Conservation (phyloP, 2,888 invertebrate species). For the Villa cingulata region DNA sequence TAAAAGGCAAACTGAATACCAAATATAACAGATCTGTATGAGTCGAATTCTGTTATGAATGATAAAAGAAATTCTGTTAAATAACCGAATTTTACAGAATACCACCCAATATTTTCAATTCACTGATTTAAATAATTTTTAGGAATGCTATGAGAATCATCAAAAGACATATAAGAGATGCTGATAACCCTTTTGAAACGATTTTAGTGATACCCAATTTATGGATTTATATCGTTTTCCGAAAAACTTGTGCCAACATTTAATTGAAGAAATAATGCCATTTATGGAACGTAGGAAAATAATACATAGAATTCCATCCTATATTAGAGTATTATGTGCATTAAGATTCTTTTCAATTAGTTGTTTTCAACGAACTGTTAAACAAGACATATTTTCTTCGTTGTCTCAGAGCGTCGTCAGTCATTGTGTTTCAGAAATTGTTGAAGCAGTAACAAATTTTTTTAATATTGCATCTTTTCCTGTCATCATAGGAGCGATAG, state of each 20-base stretch:
- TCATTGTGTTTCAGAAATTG: conserved; percentile 1
- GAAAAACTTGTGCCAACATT: conserved; percentile 2
- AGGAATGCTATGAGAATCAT: background rate
- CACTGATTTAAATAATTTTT: no score
- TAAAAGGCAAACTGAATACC: no score
- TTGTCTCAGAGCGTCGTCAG: background rate
- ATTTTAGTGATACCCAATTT: conserved; percentile 1
- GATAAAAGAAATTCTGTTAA: no score
- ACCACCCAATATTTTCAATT: no score
- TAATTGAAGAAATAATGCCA: background rate
- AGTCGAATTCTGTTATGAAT: no score
- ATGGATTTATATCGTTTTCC: conserved; percentile 6
- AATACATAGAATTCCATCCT: background rate
- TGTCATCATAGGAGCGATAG: no score
- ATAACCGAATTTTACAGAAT: no score
- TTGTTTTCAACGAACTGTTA: conserved; percentile 4
- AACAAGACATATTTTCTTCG: background rate
- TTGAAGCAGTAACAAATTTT: background rate
- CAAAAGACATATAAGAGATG: background rate
- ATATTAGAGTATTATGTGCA: background rate
- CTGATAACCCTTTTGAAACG: conserved; percentile 3
- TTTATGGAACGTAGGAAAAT: background rate
- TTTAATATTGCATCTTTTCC: no score
- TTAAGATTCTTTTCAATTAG: conserved; percentile 2
- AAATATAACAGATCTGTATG: no score